Percentiles rank a stretch among this genome's conserved stretches.
These are phyloP conservation scores for Artemia sp. DNA, from an alignment of 2,888 invertebrate genomes.

Conservation along the genomic window DNA sequence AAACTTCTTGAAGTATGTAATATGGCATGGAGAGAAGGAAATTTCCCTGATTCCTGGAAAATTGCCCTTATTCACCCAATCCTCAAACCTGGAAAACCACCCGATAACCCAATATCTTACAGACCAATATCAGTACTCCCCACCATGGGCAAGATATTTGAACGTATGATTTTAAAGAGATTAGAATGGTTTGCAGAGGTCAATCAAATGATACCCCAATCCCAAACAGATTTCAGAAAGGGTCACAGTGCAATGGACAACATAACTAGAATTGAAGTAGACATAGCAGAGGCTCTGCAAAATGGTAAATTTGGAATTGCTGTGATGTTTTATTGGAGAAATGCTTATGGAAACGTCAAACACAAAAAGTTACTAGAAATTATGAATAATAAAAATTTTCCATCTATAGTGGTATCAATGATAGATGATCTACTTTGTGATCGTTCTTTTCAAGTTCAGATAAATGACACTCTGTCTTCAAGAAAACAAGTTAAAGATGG, in stretches of 20 bases:
- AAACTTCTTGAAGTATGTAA: neutral
- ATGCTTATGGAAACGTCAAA: neutral
- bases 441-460: neutral
- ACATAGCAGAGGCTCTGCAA: neutral
- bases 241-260: neutral
- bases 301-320: neutral
- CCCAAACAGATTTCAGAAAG: neutral
- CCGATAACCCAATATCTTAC: neutral
- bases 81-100: neutral
- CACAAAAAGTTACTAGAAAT: neutral
- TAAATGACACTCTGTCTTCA: neutral
- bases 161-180: neutral
- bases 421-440: neutral
- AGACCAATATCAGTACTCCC: neutral
- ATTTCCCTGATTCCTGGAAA: neutral
- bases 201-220: neutral
- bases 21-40: neutral
- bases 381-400: neutral
- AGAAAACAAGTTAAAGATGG: neutral
- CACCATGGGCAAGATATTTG: neutral
- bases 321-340: neutral
- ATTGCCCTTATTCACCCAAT: neutral
- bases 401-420: too few relatives aligned
- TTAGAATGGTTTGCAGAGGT: slow-evolving; percentile 10
- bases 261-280: neutral